Evolutionary conservation across 2,888 invertebrate species (phyloP), one percentile per base, ranked within the genome.

Genomic region (Chromoteleia sp.): DNA sequence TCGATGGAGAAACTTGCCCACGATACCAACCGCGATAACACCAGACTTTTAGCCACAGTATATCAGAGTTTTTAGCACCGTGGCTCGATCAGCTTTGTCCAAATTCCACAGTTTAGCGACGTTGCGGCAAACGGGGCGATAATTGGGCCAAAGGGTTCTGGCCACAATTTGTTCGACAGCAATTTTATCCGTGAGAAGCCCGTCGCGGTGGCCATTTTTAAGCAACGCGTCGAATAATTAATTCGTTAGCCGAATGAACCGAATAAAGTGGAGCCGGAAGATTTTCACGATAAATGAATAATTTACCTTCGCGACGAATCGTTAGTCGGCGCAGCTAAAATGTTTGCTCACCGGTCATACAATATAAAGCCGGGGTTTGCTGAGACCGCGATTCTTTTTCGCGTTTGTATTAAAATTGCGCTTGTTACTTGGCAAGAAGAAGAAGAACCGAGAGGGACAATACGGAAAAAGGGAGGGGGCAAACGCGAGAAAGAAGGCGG

Each of bases 321-420:
- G 70, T 70, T 68, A 65, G 50, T 43, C 54, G 45, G 25, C n/a
- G 29, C 65, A 19, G 68, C 19, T 5, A 39, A 36, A 56, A 63
- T 78, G 70, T 78, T 78, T 78, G 78, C 67, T 78, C 65, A 52
- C 17, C 41, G 36, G 39, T 43, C 30, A 61, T 67, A 68, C 50
- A 68, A 68, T 61, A 43, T 54, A 61, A 39, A 68, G 25, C 14
- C 56, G 36, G 12, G 30, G 21, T 19, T 45, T 36, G 65, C 45
- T 43, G 65, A 59, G 41, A 43, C 59, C 33, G 61, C 61, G 61
- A 70, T 17, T 70, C 17, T 45, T 77, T 81, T 19, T 84, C 84
- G 45, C 43, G 43, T 21, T 19, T 61, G 52, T 52, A 73, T 59
- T 52, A 33, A 70, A 80, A 50, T 59, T 43, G 61, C 41, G 21